Percentiles rank a stretch among this genome's conserved stretches.
Conservation (phyloP, 2,888 invertebrate species). For the Prionchulus punctatus region DNA sequence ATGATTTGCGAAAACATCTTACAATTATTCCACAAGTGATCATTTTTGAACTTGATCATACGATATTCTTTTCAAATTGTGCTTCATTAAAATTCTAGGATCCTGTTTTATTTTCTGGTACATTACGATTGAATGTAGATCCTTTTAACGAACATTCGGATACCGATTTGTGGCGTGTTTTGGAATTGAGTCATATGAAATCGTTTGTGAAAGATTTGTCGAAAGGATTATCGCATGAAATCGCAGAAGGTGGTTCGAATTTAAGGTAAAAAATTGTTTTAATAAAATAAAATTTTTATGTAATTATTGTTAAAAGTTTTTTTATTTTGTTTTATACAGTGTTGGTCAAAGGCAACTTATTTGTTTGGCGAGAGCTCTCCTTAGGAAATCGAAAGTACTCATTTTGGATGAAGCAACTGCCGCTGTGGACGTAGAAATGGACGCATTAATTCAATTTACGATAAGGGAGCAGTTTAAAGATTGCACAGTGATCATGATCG, state of each 20-base stretch:
- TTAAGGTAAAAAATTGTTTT: neutral
- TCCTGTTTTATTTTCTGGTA: slow-evolving; percentile 82
- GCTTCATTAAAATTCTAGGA: no score
- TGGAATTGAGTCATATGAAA: slow-evolving; percentile 77
- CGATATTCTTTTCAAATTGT: neutral
- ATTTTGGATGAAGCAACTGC: slow-evolving; percentile 45
- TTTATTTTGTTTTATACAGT: slow-evolving; percentile 18
- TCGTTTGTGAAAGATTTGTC: slow-evolving; percentile 58
- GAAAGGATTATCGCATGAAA: slow-evolving; percentile 61
- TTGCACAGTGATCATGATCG: slow-evolving; percentile 77
- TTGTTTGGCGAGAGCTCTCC: slow-evolving; percentile 34
- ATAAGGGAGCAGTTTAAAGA: slow-evolving; percentile 68
- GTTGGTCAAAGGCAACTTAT: slow-evolving; percentile 37
- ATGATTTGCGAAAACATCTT: neutral
- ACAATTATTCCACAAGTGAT: slow-evolving; percentile 17
- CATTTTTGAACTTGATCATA: neutral
- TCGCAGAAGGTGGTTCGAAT: slow-evolving; percentile 63
- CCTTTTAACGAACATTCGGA: slow-evolving; percentile 64
- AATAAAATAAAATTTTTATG: neutral
- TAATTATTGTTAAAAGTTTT: neutral
- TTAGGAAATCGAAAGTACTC: slow-evolving; percentile 44
- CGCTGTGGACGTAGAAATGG: slow-evolving; percentile 40
- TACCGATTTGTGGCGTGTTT: slow-evolving; percentile 65
- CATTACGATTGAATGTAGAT: slow-evolving; percentile 74
- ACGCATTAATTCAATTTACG: slow-evolving; percentile 48